Evolutionary conservation across 2,888 invertebrate species (phyloP).

Genomic region (Metalampra italica): DNA sequence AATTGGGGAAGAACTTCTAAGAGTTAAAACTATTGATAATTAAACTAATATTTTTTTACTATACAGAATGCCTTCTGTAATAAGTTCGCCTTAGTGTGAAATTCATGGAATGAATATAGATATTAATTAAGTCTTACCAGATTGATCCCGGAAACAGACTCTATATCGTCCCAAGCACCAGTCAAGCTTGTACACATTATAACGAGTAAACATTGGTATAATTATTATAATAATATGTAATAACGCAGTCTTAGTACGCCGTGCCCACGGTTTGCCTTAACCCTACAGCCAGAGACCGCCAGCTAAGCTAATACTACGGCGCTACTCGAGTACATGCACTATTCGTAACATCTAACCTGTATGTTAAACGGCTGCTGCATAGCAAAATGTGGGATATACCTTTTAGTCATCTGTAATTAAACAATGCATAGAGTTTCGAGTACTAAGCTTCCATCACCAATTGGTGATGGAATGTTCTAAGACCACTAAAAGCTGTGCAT

Average conservation of each 20-base stretch:
- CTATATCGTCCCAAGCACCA: slow-evolving; percentile 20
- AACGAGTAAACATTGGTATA: slow-evolving; percentile 61
- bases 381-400: slow-evolving; percentile 10
- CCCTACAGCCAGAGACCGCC: slow-evolving; percentile 47
- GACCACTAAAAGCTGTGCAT: too few relatives aligned
- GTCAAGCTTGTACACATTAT: slow-evolving; percentile 29
- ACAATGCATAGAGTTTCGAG: too few relatives aligned
- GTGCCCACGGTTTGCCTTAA: slow-evolving; percentile 51
- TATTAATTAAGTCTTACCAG: too few relatives aligned
- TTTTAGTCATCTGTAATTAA: too few relatives aligned
- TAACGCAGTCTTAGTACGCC: slow-evolving; percentile 71
- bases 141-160: too few relatives aligned
- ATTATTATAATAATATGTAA: slow-evolving; percentile 19
- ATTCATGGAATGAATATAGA: too few relatives aligned
- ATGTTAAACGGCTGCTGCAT: slow-evolving; percentile 19
- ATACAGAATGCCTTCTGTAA: too few relatives aligned
- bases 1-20: too few relatives aligned
- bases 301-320: slow-evolving; percentile 42
- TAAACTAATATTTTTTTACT: too few relatives aligned
- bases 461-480: too few relatives aligned
- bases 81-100: not conserved
- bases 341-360: slow-evolving; percentile 52
- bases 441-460: too few relatives aligned
- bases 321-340: slow-evolving; percentile 49
- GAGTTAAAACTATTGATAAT: too few relatives aligned